A percentile compares a stretch with the other conserved stretches of the same genome.
Conservation (phyloP, 2,113 vertebrate genomes). For the Acanthochromis polyacanthus region DNA sequence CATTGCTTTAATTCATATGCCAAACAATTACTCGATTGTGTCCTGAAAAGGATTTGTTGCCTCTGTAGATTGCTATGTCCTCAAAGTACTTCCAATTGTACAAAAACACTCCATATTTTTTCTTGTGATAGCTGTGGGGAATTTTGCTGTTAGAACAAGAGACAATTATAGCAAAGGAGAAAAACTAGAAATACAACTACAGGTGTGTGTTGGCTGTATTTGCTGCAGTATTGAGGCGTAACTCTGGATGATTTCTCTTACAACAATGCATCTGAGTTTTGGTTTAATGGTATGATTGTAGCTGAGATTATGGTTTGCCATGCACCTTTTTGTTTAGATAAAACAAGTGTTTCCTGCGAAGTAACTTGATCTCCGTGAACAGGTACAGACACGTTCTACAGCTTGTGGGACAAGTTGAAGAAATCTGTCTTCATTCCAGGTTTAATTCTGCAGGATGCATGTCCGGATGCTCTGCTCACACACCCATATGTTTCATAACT, state of each 20-base stretch:
- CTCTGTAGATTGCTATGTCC: slow-evolving; percentile 10
- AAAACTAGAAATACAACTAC: slow-evolving; percentile 34
- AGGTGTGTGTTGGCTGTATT: slow-evolving; percentile 29
- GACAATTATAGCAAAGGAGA: background rate
- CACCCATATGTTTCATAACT: slow-evolving; percentile 27
- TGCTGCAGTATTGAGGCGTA: background rate
- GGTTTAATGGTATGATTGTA: slow-evolving; percentile 30
- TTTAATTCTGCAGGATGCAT: slow-evolving; percentile 1
- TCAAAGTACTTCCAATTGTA: slow-evolving; percentile 7
- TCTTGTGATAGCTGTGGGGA: background rate
- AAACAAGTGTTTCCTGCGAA: slow-evolving; percentile 49
- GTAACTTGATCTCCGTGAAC: slow-evolving; percentile 40
- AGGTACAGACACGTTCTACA: slow-evolving; percentile 60
- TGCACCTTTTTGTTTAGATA: slow-evolving; percentile 56
- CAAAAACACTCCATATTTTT: slow-evolving; percentile 21
- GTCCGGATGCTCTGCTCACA: background rate
- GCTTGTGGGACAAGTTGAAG: slow-evolving; percentile 37
- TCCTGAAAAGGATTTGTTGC: slow-evolving; percentile 33
- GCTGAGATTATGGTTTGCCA: slow-evolving; percentile 46
- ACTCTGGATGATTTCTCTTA: slow-evolving; percentile 28
- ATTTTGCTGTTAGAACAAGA: slow-evolving; percentile 10
- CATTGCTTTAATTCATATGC: slow-evolving; percentile 56
- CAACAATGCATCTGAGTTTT: slow-evolving; percentile 28
- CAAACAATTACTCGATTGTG: slow-evolving; percentile 69
- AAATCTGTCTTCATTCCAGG: slow-evolving; percentile 44